A percentile compares a stretch with the other conserved stretches of the same genome.
These are phyloP conservation scores for Caenorhabditis uteleia DNA, from an alignment of 2,888 invertebrate species.

Conservation along the genomic window DNA sequence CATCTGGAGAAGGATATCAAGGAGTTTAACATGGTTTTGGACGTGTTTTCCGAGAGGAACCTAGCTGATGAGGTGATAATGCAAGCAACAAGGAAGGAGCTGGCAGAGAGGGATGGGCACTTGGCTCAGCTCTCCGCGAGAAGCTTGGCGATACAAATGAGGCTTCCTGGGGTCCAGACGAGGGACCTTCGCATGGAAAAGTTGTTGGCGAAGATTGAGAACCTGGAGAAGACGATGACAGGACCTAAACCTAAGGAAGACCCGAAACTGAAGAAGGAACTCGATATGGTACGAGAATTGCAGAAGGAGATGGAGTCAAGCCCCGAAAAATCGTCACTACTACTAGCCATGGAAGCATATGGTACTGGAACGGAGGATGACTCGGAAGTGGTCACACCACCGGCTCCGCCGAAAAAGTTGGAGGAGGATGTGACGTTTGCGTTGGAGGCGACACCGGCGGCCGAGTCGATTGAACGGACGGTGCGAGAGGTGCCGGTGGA, in stretches of 20 bases:
- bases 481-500: constrained; percentile 33
- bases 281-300: constrained; percentile 1
- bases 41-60: constrained; percentile 33
- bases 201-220: constrained; percentile 44
- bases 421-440: background rate
- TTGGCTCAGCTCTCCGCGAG: constrained; percentile 51
- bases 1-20: constrained; percentile 30
- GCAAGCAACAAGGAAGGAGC: constrained; percentile 48
- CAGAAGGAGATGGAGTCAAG: constrained; percentile 22
- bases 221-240: constrained; percentile 36
- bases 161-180: constrained; percentile 47
- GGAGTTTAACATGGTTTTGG: constrained; percentile 24
- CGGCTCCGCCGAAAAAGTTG: background rate
- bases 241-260: background rate
- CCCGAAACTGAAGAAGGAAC: constrained; percentile 31
- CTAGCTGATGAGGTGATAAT: constrained; percentile 31
- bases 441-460: constrained; percentile 12
- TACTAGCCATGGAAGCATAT: constrained; percentile 62
- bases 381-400: background rate
- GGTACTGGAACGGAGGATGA: constrained; percentile 50
- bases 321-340: no score
- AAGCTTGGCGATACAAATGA: constrained; percentile 50
- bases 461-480: constrained; percentile 25
- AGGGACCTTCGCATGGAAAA: constrained; percentile 43
- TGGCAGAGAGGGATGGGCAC: constrained; percentile 53